Conservation (phyloP, 2,797 vertebrate genomes). For the Sebastes minor region DNA sequence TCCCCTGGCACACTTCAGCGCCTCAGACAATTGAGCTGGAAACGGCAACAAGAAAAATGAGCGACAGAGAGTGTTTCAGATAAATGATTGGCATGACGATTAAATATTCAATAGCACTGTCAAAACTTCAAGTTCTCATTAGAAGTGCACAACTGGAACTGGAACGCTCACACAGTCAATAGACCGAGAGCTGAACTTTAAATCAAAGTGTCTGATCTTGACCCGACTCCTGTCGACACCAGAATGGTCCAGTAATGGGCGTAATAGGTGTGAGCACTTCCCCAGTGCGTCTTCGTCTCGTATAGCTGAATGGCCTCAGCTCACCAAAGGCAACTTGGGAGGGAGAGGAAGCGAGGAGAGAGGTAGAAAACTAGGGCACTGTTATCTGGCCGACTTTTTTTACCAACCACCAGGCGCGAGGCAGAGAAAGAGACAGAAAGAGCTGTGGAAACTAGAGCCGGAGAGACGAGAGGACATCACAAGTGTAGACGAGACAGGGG, state of each 20-base stretch:
- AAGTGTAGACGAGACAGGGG: constrained; percentile 31
- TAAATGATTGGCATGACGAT: constrained; percentile 1
- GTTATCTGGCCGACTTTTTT: constrained; percentile 80
- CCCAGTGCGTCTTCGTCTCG: constrained; percentile 1
- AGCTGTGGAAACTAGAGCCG: constrained; percentile 61
- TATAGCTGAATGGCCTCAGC: constrained; percentile 42
- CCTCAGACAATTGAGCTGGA: constrained; percentile 52
- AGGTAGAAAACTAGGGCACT: constrained; percentile 83
- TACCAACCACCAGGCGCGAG: constrained; percentile 66
- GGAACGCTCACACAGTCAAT: background rate
- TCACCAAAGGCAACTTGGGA: constrained; percentile 57
- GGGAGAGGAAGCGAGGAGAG: constrained; percentile 71
- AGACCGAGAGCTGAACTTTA: background rate
- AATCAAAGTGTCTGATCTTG: background rate
- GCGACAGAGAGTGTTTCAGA: constrained; percentile 28
- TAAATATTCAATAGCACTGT: constrained; percentile 26
- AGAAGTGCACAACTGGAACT: background rate
- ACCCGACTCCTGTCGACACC: background rate
- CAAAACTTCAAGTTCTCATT: constrained; percentile 4
- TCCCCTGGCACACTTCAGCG: constrained; percentile 46
- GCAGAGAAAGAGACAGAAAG: constrained; percentile 71
- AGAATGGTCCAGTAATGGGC: background rate
- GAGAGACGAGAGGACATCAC: constrained; percentile 57
- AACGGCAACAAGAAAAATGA: constrained; percentile 26
- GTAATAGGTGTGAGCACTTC: constrained; percentile 1